These are phyloP conservation scores for Crenichthys baileyi DNA, from an alignment of 2,797 vertebrate species.

Conservation along the genomic window DNA sequence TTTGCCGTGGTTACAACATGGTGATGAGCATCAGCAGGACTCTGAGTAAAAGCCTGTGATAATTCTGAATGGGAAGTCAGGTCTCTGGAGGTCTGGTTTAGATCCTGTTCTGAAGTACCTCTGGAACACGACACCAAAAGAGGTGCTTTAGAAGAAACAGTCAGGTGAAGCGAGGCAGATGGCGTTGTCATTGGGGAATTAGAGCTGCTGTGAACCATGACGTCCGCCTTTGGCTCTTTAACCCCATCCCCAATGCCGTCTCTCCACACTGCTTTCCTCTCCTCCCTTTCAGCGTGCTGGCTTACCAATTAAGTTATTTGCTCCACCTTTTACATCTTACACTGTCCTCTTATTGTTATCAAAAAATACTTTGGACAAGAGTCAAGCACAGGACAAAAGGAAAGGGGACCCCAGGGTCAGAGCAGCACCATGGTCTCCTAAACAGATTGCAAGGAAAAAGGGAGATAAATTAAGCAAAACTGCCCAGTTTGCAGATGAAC, in stretches of 20 bases:
- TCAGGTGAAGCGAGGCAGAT: constrained; percentile 61
- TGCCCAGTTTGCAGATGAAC: background rate
- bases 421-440: constrained; percentile 17
- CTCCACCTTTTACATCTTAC: background rate
- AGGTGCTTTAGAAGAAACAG: constrained; percentile 47
- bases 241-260: constrained; percentile 78
- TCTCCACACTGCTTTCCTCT: constrained; percentile 28
- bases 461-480: background rate
- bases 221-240: constrained; percentile 74
- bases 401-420: constrained; percentile 14
- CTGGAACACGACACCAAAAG: constrained; percentile 43
- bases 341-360: constrained; percentile 4
- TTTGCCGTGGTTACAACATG: constrained; percentile 20
- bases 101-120: constrained; percentile 47
- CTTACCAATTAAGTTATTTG: background rate
- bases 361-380: background rate
- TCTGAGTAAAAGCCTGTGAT: constrained; percentile 23
- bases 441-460: background rate
- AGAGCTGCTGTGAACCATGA: constrained; percentile 82
- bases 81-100: constrained; percentile 36
- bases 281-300: constrained; percentile 19
- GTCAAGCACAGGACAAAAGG: constrained; percentile 3
- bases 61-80: constrained; percentile 32
- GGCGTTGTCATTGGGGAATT: constrained; percentile 72
- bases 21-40: constrained; percentile 21